Conservation (phyloP, 2,113 vertebrate genomes). For the Cepphus grylle region DNA sequence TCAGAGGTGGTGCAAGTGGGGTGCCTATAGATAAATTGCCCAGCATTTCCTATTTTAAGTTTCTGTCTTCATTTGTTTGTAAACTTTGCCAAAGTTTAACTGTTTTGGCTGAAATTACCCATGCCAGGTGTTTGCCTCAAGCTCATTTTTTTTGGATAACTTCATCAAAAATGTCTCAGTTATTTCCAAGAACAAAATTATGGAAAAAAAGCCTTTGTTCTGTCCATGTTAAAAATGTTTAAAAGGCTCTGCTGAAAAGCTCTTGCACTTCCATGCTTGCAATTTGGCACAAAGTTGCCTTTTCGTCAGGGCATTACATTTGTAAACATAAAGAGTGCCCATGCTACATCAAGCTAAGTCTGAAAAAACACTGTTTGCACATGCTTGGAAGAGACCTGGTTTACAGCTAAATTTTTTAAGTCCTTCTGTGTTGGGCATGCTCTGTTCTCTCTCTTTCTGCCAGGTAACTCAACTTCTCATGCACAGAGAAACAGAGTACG, state of each 20-base stretch:
- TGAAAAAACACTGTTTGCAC: not conserved
- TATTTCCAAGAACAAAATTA: conserved; percentile 22
- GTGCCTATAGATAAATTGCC: not conserved
- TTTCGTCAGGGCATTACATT: not conserved
- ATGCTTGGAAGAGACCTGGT: not conserved
- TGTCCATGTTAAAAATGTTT: conserved; percentile 13
- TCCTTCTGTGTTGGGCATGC: not conserved
- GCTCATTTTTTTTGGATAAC: not conserved
- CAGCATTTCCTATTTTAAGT: not conserved
- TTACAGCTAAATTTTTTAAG: not conserved
- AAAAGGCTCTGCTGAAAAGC: not conserved
- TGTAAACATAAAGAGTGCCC: conserved; percentile 23
- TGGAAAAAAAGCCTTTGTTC: not conserved
- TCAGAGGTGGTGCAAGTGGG: not conserved
- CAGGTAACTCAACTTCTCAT: not conserved
- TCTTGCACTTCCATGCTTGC: not conserved
- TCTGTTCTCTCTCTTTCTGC: not conserved
- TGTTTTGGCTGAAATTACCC: conserved; percentile 10
- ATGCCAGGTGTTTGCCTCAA: conserved; percentile 36
- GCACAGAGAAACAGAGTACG: not conserved
- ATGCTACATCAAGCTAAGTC: not conserved
- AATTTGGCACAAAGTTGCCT: conserved; percentile 1
- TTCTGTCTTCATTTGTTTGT: not conserved
- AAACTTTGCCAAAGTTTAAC: conserved; percentile 8
- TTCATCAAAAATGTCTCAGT: not conserved